Conservation (phyloP, 2,113 vertebrate genomes). For the Jaculus jaculus region DNA sequence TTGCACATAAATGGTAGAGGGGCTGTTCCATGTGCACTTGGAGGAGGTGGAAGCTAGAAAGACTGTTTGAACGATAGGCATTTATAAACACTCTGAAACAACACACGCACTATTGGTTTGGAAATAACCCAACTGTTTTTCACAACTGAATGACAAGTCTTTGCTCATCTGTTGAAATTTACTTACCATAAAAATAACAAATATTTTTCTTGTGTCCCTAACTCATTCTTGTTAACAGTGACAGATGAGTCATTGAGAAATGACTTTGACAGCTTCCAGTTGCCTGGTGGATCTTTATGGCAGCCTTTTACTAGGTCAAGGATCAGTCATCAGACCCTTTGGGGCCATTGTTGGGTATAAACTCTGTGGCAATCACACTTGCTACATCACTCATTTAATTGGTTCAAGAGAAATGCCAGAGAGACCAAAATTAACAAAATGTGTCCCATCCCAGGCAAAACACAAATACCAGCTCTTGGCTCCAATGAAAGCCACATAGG, state of each 20-base stretch:
- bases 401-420: slow-evolving; percentile 19
- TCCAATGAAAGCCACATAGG: not conserved
- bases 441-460: not conserved
- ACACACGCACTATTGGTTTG: slow-evolving; percentile 59
- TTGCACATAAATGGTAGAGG: not conserved
- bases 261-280: slow-evolving; percentile 73
- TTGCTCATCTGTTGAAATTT: slow-evolving; percentile 74
- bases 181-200: slow-evolving; percentile 78
- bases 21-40: not conserved
- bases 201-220: slow-evolving; percentile 75
- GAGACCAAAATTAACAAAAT: slow-evolving; percentile 51
- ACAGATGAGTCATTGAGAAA: slow-evolving; percentile 82
- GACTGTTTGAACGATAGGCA: not conserved
- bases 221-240: slow-evolving; percentile 68
- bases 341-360: slow-evolving; percentile 18
- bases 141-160: slow-evolving; percentile 61
- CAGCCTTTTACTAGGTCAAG: slow-evolving; percentile 57
- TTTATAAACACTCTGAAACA: slow-evolving; percentile 17
- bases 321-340: slow-evolving; percentile 32
- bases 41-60: not conserved
- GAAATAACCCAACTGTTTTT: slow-evolving; percentile 61
- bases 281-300: slow-evolving; percentile 64
- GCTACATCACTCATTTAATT: slow-evolving; percentile 53
- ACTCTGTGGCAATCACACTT: slow-evolving; percentile 45
- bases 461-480: not conserved